Percentiles rank a stretch among this genome's conserved stretches.
These are phyloP conservation scores for Rutpela maculata DNA, from an alignment of 2,888 invertebrate genomes.

Conservation along the genomic window DNA sequence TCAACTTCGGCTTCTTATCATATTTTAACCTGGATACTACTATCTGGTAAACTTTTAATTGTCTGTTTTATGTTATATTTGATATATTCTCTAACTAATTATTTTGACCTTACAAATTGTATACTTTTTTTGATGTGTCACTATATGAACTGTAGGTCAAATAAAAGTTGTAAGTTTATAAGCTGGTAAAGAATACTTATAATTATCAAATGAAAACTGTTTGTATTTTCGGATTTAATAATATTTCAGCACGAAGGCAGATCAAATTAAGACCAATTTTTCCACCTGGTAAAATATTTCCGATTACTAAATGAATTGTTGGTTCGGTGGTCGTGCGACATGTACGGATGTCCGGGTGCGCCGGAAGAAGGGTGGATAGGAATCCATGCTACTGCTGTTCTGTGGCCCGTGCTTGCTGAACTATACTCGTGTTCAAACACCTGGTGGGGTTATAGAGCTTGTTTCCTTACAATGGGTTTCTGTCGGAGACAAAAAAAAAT, in stretches of 20 bases:
- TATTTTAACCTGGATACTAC: too few relatives aligned
- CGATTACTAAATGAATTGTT: constrained; percentile 54
- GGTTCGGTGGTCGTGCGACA: constrained; percentile 66
- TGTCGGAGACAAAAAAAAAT: not conserved
- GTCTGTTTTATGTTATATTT: too few relatives aligned
- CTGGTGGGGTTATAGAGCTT: constrained; percentile 45
- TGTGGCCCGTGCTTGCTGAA: constrained; percentile 47
- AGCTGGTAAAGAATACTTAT: too few relatives aligned
- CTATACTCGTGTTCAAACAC: constrained; percentile 52
- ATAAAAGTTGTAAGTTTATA: too few relatives aligned
- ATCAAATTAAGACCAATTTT: constrained; percentile 18
- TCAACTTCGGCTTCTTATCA: too few relatives aligned
- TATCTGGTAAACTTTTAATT: too few relatives aligned
- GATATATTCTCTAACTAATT: too few relatives aligned
- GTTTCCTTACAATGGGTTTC: constrained; percentile 31
- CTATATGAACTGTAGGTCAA: too few relatives aligned
- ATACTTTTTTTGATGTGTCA: too few relatives aligned
- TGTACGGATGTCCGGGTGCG: constrained; percentile 68
- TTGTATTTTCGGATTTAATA: not conserved
- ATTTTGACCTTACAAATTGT: too few relatives aligned
- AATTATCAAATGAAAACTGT: too few relatives aligned
- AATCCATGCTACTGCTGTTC: constrained; percentile 63
- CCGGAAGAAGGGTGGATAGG: constrained; percentile 69
- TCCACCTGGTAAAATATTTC: constrained; percentile 45
- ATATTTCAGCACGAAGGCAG: not conserved